These are phyloP conservation scores for Pterocles orientalis DNA, from an alignment of 2,113 vertebrate species.

Conservation along the genomic window DNA sequence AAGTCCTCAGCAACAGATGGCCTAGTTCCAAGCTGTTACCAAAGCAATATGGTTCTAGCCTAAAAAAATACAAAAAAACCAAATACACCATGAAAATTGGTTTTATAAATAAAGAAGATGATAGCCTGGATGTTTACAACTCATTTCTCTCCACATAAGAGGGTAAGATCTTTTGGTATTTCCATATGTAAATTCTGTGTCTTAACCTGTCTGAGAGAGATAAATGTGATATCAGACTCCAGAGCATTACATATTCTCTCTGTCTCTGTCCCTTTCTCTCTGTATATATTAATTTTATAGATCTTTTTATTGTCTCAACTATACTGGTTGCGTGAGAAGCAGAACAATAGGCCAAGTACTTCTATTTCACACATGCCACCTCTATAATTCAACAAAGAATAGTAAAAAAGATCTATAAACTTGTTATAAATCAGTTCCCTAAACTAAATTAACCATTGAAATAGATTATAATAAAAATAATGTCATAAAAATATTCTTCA, in stretches of 20 bases:
- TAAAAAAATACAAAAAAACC: neutral
- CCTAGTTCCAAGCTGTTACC: neutral
- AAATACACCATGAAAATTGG: neutral
- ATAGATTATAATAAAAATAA: conserved; percentile 82
- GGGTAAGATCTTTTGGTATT: conserved; percentile 53
- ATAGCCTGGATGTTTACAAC: conserved; percentile 14
- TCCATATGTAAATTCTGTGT: conserved; percentile 66
- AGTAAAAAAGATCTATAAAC: conserved; percentile 80
- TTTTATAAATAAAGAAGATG: conserved; percentile 45
- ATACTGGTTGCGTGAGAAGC: conserved; percentile 80
- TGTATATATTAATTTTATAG: conserved; percentile 86
- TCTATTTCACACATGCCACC: conserved; percentile 81
- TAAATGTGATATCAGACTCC: conserved; percentile 69
- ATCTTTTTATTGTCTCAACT: conserved; percentile 84
- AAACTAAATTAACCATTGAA: conserved; percentile 81
- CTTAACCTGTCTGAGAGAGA: conserved; percentile 71
- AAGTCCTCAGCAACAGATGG: neutral
- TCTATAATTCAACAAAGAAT: conserved; percentile 80
- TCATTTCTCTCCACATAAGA: conserved; percentile 29
- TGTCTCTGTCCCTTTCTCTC: conserved; percentile 76
- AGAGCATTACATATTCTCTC: conserved; percentile 75
- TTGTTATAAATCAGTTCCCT: conserved; percentile 79
- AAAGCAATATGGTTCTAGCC: neutral
- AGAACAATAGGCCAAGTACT: conserved; percentile 83
- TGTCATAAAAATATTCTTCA: conserved; percentile 78